Conservation (phyloP, 2,888 invertebrate genomes). For the Steinernema scapterisci region DNA sequence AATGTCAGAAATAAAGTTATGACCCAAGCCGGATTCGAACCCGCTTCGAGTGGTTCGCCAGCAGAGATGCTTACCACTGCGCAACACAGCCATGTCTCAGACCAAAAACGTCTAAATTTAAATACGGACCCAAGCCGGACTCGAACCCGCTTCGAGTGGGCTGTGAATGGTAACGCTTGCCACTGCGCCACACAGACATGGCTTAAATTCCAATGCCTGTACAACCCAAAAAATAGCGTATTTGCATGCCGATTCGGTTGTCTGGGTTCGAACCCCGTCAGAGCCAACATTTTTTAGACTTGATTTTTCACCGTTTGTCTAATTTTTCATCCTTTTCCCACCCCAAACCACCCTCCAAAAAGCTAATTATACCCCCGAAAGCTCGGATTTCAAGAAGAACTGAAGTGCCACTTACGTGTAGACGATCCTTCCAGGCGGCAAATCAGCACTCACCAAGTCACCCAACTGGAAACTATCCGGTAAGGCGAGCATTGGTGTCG, state of each 20-base stretch:
- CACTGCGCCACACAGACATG: neutral
- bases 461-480: constrained; percentile 53
- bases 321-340: no score
- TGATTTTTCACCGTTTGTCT: no score
- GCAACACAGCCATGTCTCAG: neutral
- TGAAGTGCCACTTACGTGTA: constrained; percentile 44
- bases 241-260: no score
- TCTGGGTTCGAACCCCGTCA: no score
- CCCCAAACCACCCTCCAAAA: no score
- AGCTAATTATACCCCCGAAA: neutral
- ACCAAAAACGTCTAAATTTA: no score
- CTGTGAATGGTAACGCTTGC: neutral
- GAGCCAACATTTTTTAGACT: no score
- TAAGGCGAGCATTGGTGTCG: constrained; percentile 45
- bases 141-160: neutral
- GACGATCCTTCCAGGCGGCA: constrained; percentile 51
- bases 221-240: no score
- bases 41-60: neutral
- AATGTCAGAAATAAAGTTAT: neutral
- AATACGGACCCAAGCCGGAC: neutral
- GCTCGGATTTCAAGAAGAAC: neutral
- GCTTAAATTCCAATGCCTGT: no score
- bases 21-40: neutral
- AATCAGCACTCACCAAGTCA: constrained; percentile 52
- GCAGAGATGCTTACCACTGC: neutral